phyloP scores from a whole-genome alignment of 2,797 vertebrate species.

The Eulemur albifrons region DNA sequence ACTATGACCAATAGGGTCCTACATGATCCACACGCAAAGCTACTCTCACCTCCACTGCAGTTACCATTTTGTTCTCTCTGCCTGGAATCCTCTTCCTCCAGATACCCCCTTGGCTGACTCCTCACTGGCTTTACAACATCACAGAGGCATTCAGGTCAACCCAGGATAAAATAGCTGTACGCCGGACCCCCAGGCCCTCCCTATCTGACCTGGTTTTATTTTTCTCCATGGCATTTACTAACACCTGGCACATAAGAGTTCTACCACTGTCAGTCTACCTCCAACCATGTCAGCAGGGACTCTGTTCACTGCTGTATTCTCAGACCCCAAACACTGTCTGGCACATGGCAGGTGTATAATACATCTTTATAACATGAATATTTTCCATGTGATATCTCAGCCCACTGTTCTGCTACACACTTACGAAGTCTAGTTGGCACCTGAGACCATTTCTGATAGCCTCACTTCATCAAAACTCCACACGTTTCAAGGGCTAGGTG shows the following conservation, averaged over 20 bases:
- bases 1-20: neutral
- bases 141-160: neutral
- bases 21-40: neutral
- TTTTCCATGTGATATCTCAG: neutral
- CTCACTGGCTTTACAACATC: neutral
- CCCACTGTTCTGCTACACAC: neutral
- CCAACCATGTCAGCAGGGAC: neutral
- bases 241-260: neutral
- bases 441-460: neutral
- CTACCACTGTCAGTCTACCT: neutral
- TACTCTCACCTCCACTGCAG: neutral
- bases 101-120: neutral
- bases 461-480: neutral
- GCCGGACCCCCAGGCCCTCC: no score
- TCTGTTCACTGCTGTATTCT: neutral
- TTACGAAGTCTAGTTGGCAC: neutral
- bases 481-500: neutral
- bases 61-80: neutral
- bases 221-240: neutral
- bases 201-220: neutral
- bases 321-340: neutral
- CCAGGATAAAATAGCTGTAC: neutral
- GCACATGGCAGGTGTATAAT: neutral
- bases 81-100: neutral
- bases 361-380: neutral